Base-by-base conservation (phyloP, 2,797 vertebrate species). In the Gastrophryne carolinensis region DNA sequence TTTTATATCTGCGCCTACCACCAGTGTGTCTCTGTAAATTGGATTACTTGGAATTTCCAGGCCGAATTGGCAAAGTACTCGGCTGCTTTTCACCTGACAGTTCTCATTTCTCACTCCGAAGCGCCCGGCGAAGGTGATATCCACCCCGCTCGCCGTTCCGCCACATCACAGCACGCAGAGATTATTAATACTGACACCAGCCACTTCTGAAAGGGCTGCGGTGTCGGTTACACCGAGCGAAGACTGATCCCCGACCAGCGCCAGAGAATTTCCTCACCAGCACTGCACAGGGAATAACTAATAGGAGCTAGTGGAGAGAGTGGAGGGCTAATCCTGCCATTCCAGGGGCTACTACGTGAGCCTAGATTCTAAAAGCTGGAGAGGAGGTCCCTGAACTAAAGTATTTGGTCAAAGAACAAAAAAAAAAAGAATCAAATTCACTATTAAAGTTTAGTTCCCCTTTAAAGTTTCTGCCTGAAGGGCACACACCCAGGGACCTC, bases 111-210 rank as follows among this genome's bases (percentile, higher is more conserved):
- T 67, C 39, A 12, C 17, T 57, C 17, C 15, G 4, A n/a, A 24
- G 29, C 26, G 53, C 29, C 66, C 30, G 64, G 64, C 52, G 29
- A 50, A 15, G 64, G 52, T 52, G 54, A 60, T 75, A 75, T 67
- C 52, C 63, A 60, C 62, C 52, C 63, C 52, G 13, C 30, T 49
- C 6, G 21, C 24, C 17, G 27, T 50, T 29, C 37, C 13, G 6
- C 29, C 4, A 30, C 56, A 11, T 32, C 50, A 63, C 27, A 32
- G n/a, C 19, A 3, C 7, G 27, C 21, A 26, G 57, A 41, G 56
- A 69, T 30, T 68, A 75, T 75, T 69, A 61, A 54, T 54, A 27
- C 49, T 53, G 65, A 75, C 73, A 69, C n/a, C 30, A 10, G 52
- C 44, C 37, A 50, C 56, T 75, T 52, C 32, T 62, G 44, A 53